phyloP scores from a whole-genome alignment of 1,140 invertebrate species.

The Drosophila leontia region DNA sequence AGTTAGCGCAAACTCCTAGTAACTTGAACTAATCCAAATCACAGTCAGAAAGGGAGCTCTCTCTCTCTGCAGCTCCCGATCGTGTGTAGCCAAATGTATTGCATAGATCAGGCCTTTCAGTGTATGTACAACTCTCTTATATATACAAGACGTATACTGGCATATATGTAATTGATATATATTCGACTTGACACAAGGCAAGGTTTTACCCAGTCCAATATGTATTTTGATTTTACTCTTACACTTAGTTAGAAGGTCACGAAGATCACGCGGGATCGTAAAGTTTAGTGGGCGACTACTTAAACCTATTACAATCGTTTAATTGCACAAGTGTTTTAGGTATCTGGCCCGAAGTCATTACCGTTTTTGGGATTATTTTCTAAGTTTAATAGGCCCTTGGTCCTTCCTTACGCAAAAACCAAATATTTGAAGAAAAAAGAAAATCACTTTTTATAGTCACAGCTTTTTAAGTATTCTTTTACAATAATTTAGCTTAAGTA shows the following conservation, averaged over 20 bases:
- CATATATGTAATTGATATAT: conserved; percentile 58
- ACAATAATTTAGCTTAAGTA: conserved; percentile 45
- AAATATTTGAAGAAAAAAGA: conserved; percentile 63
- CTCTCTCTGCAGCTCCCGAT: conserved; percentile 33
- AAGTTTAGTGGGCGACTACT: conserved; percentile 7
- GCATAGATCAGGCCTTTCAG: conserved; percentile 71
- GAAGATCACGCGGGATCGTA: not conserved
- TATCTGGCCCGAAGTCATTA: not conserved
- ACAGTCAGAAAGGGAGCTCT: conserved; percentile 49
- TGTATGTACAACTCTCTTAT: conserved; percentile 63
- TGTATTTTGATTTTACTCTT: conserved; percentile 22
- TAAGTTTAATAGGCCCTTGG: conserved; percentile 48
- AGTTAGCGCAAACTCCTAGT: conserved; percentile 50
- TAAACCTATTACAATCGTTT: conserved; percentile 14
- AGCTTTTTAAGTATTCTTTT: conserved; percentile 74
- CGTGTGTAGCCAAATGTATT: conserved; percentile 80
- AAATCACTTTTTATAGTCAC: conserved; percentile 68
- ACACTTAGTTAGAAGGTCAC: conserved; percentile 22
- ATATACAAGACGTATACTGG: conserved; percentile 56
- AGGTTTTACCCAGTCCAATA: conserved; percentile 31
- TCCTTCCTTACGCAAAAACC: conserved; percentile 70
- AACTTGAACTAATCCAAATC: conserved; percentile 66
- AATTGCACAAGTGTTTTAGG: conserved; percentile 28
- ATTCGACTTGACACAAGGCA: conserved; percentile 38
- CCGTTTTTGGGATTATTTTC: conserved; percentile 10